Evolutionary conservation across 2,888 invertebrate species (phyloP), one percentile per base, ranked within the genome.

Genomic region (Blastobasis lacticolella): DNA sequence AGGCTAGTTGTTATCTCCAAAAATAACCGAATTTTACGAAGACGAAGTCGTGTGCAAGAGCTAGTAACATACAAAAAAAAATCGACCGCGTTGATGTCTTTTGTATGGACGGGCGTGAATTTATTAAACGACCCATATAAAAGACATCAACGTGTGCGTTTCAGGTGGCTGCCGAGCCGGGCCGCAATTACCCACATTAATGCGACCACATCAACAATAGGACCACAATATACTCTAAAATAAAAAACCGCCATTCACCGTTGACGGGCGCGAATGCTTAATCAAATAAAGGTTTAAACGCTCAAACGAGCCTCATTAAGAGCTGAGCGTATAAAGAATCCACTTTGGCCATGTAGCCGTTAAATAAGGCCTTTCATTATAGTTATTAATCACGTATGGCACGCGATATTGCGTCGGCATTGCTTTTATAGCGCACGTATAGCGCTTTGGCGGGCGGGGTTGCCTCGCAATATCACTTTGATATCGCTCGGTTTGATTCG

Each of bases 401-500:
- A 64, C 61, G 67, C 74, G 67, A 83, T 83, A 78, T 23, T 23
- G 23, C 23, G 23, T 23, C 23, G 23, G 23, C 3, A 23, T 23
- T 23, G 23, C 81, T 82, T 85, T 85, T 83, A 87, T 86, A 79
- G 73, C 73, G 73, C 66, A 81, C 83, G 86, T 86, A 87, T 85
- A 78, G 69, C 64, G 69, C 51, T 3, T 23, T 3, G 64, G 74
- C 80, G 79, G 85, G 82, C 82, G 85, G 84, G 77, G 84, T 79
- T 76, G 75, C 73, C 70, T 71, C 73, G 71, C 74, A 82, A 82
- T 85, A 88, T 87, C 81, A 82, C 75, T 86, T 86, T 88, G 84
- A 86, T 87, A 86, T 78, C 77, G 78, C 69, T 79, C 64, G 59
- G 79, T 78, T 78, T 79, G 85, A 88, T 89, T 88, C 88, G 88